Base-by-base conservation (phyloP, 2,797 vertebrate genomes). In the Danio aesculapii region DNA sequence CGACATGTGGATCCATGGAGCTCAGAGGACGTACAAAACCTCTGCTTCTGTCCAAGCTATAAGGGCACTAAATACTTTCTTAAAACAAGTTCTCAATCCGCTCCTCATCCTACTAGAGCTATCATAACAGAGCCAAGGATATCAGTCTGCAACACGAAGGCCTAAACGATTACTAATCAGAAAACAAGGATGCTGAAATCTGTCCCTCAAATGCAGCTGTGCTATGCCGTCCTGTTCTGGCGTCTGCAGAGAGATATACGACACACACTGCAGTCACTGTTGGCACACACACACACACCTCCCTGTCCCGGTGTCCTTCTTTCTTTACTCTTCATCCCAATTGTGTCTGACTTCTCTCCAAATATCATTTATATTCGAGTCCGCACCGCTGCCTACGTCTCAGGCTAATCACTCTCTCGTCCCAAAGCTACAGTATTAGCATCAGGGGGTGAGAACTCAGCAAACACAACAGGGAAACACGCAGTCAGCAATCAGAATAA, bases 1-100 rank as follows among this genome's bases (percentile, higher is more conserved):
- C 89, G 74, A 92, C 88, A 89, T 87, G 87, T 81, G 90, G 90
- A 90, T 94, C 93, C 93, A 94, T 94, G 41, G 41, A 69, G 88
- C 82, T 86, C 86, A 77, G 83, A 81, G 75, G 67, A 68, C 8
- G 6, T 55, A 8, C 12, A 13, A 63, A 61, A 64, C 77, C 76
- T 76, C 72, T 61, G 14, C 44, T 79, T 59, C 76, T 75, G 84
- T 85, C 43, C 58, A 19, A 46, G 50, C 74, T 17, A 17, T 47
- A 43, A 75, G 16, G 7, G 59, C 71, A 39, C 30, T 39, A 49
- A 50, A 63, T 13, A 50, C 14, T n/a, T 61, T 21, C 13, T 1
- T 6, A 64, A 43, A 30, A 44, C 39, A 64, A 75, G 19, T 41
- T 62, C 21, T 41, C 58, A 21, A 5, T 21, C 52, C 16, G 9